Base-by-base conservation (phyloP, 23 tunicate genomes). In the Ciona savignyi region DNA sequence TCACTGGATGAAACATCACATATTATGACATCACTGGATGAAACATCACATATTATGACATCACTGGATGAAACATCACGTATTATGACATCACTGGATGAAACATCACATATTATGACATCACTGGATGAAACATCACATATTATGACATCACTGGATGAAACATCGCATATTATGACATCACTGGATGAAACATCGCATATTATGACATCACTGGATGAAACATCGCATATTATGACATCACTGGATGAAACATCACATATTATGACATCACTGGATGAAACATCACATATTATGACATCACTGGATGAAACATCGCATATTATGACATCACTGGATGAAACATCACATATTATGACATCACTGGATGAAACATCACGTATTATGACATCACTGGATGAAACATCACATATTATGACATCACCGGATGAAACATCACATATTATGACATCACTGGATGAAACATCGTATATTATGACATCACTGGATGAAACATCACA, bases 61-160 rank as follows among this genome's bases (percentile, higher is more conserved):
- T n/a, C n/a, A n/a, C n/a, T 42, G 56, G 56, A 42, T 42, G n/a
- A n/a, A n/a, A n/a, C n/a, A n/a, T n/a, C n/a, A n/a, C 15, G 56
- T 42, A 42, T 42, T 42, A 42, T 42, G 56, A 42, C 56, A 42
- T 42, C 56, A 42, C 56, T n/a, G n/a, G n/a, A n/a, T n/a, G n/a
- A n/a, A n/a, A n/a, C n/a, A n/a, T n/a, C n/a, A 42, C 56, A 9
- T 15, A 42, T 42, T 42, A 42, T 42, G 56, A 42, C 56, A 42
- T 42, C 56, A 42, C 56, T 6, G 11, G n/a, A n/a, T n/a, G n/a
- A n/a, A n/a, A n/a, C n/a, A n/a, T n/a, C n/a, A n/a, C 15, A 6
- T 9, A 42, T 42, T 42, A 42, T 42, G 56, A 42, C 56, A 42
- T 42, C 56, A 42, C 56, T 15, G 11, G 15, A 6, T 42, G 15